phyloP scores from a whole-genome alignment of 1,140 invertebrate species.

The Drosophila jambulina region DNA sequence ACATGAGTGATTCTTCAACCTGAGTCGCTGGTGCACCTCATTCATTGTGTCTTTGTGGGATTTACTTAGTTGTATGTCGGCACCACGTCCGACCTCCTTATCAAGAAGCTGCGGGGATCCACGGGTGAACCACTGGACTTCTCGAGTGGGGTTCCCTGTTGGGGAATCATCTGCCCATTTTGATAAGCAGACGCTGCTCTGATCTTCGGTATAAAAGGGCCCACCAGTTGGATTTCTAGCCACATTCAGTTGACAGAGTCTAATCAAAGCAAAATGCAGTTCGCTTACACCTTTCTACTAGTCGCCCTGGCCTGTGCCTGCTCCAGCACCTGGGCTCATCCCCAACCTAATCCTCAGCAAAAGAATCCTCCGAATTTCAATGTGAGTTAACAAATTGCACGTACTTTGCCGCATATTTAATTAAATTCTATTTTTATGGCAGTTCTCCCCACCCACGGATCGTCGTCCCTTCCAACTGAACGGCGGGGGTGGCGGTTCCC shows the following conservation, averaged over 20 bases:
- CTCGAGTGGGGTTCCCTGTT: conserved; percentile 43
- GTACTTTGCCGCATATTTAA: background rate
- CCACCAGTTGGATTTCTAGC: background rate
- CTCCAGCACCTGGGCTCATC: conserved; percentile 34
- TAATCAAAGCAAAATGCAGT: conserved; percentile 47
- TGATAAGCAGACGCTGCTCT: conserved; percentile 34
- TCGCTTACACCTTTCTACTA: conserved; percentile 23
- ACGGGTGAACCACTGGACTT: conserved; percentile 46
- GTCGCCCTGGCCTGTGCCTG: conserved; percentile 29
- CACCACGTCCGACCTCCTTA: conserved; percentile 33
- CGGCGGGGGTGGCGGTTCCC: conserved; percentile 65
- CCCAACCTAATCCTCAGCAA: conserved; percentile 33
- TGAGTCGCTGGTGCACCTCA: conserved; percentile 3
- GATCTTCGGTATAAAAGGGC: conserved; percentile 23
- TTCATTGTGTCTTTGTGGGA: conserved; percentile 23
- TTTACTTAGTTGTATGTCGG: conserved; percentile 8
- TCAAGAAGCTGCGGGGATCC: conserved; percentile 57
- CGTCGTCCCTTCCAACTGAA: conserved; percentile 56
- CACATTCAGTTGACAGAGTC: conserved; percentile 28
- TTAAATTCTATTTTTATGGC: background rate
- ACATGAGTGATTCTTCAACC: conserved; percentile 12
- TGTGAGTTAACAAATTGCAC: conserved; percentile 19
- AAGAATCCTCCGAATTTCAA: conserved; percentile 8
- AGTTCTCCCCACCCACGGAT: background rate
- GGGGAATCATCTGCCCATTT: conserved; percentile 35